Percentiles rank a stretch among this genome's conserved stretches.
phyloP scores from a whole-genome alignment of 2,797 vertebrate genomes.

The Gallirallus australis region DNA sequence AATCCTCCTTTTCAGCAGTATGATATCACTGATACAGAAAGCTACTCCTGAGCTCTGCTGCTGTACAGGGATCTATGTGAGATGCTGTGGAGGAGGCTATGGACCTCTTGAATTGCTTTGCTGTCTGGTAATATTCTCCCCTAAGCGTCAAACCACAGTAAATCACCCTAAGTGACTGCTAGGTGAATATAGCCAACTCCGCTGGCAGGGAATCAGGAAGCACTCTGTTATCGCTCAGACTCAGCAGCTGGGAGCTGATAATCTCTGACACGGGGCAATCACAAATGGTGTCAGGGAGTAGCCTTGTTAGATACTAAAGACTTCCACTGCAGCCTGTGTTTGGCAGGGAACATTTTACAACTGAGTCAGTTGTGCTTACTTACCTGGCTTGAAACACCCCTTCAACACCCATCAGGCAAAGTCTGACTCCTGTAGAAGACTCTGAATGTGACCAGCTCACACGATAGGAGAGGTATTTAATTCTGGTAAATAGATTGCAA shows the following conservation, averaged over 20 bases:
- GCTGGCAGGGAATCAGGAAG: background rate
- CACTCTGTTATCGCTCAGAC: background rate
- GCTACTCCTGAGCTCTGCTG: background rate
- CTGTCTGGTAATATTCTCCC: background rate
- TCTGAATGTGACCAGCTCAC: background rate
- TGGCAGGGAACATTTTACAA: background rate
- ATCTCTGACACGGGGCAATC: background rate
- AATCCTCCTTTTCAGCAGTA: background rate
- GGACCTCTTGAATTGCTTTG: background rate
- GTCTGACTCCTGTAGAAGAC: background rate
- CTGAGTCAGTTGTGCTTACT: background rate
- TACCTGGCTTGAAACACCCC: background rate
- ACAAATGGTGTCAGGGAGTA: background rate
- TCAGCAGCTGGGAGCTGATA: background rate
- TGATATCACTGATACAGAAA: background rate
- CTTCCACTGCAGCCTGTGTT: background rate
- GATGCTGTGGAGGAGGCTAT: background rate
- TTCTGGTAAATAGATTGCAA: background rate
- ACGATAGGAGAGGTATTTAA: background rate
- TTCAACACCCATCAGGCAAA: background rate
- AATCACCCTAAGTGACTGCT: background rate
- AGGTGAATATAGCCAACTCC: background rate
- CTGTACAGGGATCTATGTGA: background rate
- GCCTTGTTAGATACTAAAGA: background rate
- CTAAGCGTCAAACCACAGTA: background rate